Evolutionary conservation across 92 coral and sea anemone genomes (phyloP).

Genomic region (Virgularia gustaviana): DNA sequence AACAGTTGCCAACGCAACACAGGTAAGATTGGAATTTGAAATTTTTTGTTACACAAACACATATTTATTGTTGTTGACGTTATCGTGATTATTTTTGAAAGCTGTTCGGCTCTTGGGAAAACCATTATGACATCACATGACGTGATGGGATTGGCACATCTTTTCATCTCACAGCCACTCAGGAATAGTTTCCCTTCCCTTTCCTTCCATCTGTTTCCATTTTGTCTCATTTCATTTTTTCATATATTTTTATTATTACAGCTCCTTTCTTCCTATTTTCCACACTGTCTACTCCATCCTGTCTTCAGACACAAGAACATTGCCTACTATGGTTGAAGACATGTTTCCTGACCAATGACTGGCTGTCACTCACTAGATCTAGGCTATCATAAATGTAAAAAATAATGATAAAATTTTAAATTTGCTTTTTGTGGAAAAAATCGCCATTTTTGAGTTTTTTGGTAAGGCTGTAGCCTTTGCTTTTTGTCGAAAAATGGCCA

Average conservation of each 20-base stretch:
- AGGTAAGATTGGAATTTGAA: slow-evolving; percentile 35
- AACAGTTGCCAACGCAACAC: slow-evolving; percentile 30
- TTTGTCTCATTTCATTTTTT: not conserved
- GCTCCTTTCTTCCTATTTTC: slow-evolving; percentile 52
- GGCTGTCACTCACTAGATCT: no score
- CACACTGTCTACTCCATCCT: slow-evolving; percentile 56
- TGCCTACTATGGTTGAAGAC: slow-evolving; percentile 66
- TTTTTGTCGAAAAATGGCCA: not conserved
- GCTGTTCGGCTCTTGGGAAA: not conserved
- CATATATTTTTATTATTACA: slow-evolving; percentile 15
- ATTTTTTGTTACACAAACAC: not conserved
- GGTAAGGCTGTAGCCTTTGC: not conserved
- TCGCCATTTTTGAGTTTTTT: no score
- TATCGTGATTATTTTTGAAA: not conserved
- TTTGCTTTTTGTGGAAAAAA: no score
- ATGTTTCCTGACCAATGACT: slow-evolving; percentile 36
- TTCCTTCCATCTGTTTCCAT: not conserved
- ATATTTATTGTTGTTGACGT: not conserved
- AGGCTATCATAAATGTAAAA: no score
- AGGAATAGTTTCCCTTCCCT: not conserved
- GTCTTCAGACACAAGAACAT: slow-evolving; percentile 58
- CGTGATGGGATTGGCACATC: no score
- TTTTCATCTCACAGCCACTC: not conserved
- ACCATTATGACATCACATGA: not conserved
- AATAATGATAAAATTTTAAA: no score